These are phyloP conservation scores for Brachionus calyciflorus DNA, from an alignment of 1,140 invertebrate genomes.

Conservation along the genomic window DNA sequence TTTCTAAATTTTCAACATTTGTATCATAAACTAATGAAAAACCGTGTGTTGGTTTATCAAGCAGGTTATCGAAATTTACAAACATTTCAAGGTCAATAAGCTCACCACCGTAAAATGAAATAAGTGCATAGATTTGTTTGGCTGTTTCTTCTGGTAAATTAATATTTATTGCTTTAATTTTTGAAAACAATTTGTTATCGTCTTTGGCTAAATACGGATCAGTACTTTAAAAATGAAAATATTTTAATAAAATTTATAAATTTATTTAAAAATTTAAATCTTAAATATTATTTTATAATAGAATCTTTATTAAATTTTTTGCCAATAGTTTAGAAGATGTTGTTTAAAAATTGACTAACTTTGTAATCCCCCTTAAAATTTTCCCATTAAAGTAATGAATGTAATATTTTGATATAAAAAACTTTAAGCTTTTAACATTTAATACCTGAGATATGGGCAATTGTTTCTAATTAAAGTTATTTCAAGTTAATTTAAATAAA, in stretches of 20 bases:
- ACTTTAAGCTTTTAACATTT: too few relatives aligned
- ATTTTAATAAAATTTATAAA: not conserved
- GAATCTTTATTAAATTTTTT: too few relatives aligned
- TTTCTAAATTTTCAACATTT: not conserved
- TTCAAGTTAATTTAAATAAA: too few relatives aligned
- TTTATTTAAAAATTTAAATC: too few relatives aligned
- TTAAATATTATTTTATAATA: too few relatives aligned
- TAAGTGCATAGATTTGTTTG: not conserved
- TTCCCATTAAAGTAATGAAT: too few relatives aligned
- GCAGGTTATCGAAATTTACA: not conserved
- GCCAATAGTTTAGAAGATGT: too few relatives aligned
- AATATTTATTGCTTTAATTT: constrained; percentile 18
- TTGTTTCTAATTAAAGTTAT: too few relatives aligned
- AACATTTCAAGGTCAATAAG: not conserved
- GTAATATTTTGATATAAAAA: too few relatives aligned
- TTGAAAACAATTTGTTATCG: not conserved
- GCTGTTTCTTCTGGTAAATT: not conserved
- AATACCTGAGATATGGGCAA: too few relatives aligned
- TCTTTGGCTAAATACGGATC: not conserved
- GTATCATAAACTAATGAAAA: not conserved
- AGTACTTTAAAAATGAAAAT: not conserved
- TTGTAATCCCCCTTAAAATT: too few relatives aligned
- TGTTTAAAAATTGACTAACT: too few relatives aligned
- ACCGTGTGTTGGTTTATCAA: not conserved
- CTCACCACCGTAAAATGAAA: not conserved